phyloP scores from a whole-genome alignment of 2,888 invertebrate genomes.

The Antitype chi region DNA sequence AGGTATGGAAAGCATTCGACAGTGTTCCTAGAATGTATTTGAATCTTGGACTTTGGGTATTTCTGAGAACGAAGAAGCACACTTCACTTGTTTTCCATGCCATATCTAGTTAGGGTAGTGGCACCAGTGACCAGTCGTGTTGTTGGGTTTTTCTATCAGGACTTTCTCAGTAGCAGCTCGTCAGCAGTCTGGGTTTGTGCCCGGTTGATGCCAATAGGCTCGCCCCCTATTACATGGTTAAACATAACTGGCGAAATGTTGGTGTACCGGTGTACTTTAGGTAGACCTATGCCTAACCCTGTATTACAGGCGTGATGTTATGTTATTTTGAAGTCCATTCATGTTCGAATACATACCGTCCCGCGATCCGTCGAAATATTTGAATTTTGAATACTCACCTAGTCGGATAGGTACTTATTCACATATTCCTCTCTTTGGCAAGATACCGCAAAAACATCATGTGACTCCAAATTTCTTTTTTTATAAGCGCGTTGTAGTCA shows the following conservation, averaged over 20 bases:
- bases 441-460: slow-evolving; percentile 18
- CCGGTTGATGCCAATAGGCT: not conserved
- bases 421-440: not conserved
- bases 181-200: not conserved
- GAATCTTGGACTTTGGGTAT: not conserved
- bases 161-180: not conserved
- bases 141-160: not conserved
- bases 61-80: not conserved
- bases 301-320: not conserved
- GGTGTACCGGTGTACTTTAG: not conserved
- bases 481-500: slow-evolving; percentile 7
- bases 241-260: not conserved
- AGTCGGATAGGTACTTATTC: not conserved
- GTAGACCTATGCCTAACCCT: not conserved
- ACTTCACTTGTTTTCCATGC: not conserved
- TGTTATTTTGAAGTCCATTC: not conserved
- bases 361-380: not conserved
- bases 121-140: not conserved
- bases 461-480: slow-evolving; percentile 6
- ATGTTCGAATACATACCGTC: not conserved
- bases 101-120: not conserved
- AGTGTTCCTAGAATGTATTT: not conserved
- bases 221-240: not conserved
- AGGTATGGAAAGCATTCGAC: not conserved
- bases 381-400: too few relatives aligned